These are phyloP conservation scores for Bombus polaris DNA, from an alignment of 1,140 invertebrate genomes.

Conservation along the genomic window DNA sequence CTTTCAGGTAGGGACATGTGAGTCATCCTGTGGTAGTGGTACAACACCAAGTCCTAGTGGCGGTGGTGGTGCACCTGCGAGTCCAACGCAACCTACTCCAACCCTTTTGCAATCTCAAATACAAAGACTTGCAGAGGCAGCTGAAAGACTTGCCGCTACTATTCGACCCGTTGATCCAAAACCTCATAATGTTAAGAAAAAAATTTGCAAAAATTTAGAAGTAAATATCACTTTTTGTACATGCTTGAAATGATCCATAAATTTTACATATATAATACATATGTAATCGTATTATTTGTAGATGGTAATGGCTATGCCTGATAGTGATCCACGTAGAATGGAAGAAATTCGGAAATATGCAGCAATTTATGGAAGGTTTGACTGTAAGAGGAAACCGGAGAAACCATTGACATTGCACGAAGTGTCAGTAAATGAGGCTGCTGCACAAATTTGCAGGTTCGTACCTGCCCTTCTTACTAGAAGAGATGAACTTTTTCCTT, in stretches of 20 bases:
- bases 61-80: constrained; percentile 82
- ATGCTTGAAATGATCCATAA: neutral
- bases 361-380: constrained; percentile 97
- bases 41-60: constrained; percentile 79
- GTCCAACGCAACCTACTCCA: constrained; percentile 88
- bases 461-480: constrained; percentile 95
- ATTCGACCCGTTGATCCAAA: constrained; percentile 94
- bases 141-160: constrained; percentile 91
- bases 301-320: constrained; percentile 94
- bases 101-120: constrained; percentile 93
- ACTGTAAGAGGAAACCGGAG: constrained; percentile 97
- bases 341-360: constrained; percentile 97
- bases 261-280: neutral
- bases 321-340: constrained; percentile 93
- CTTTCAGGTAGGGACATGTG: constrained; percentile 78
- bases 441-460: constrained; percentile 96
- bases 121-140: constrained; percentile 90
- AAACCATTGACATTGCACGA: constrained; percentile 98
- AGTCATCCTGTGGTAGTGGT: constrained; percentile 79
- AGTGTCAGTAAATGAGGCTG: constrained; percentile 98
- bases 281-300: constrained; percentile 66
- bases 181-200: constrained; percentile 95
- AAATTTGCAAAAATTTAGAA: constrained; percentile 95
- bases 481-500: constrained; percentile 96
- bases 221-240: constrained; percentile 75